phyloP scores from a whole-genome alignment of 2,888 invertebrate genomes.

The Nomada lathburiana region DNA sequence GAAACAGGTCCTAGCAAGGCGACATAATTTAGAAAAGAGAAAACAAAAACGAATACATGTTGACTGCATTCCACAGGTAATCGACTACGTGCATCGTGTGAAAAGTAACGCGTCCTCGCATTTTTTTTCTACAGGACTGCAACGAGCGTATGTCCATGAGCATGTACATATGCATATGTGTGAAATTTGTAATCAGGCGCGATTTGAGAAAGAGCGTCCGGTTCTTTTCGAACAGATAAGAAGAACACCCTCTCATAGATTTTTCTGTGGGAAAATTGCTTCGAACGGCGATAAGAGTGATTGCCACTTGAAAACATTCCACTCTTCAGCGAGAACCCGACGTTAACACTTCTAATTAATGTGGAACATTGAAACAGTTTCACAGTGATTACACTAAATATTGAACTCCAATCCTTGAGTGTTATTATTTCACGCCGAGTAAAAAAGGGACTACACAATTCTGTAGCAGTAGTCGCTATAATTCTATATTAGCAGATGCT shows the following conservation, averaged over 20 bases:
- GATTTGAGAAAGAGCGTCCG: background rate
- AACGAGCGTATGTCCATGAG: too few species aligned
- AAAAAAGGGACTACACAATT: too few species aligned
- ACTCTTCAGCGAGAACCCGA: conserved; percentile 14
- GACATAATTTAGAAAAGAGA: conserved; percentile 10
- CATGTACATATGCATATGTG: background rate
- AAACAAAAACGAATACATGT: conserved; percentile 54
- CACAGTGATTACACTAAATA: background rate
- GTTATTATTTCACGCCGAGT: background rate
- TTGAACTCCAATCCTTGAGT: background rate
- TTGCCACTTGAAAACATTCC: conserved; percentile 18
- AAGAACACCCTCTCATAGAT: conserved; percentile 1
- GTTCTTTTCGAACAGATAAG: conserved; percentile 30
- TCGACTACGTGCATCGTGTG: conserved; percentile 68
- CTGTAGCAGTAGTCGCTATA: too few species aligned
- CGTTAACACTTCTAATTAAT: conserved; percentile 24
- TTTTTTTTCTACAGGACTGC: background rate
- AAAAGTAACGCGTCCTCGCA: conserved; percentile 49
- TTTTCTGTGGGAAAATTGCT: conserved; percentile 24
- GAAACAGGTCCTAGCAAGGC: background rate
- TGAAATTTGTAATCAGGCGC: conserved; percentile 26
- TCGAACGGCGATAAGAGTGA: conserved; percentile 10
- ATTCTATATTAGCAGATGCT: too few species aligned
- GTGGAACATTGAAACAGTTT: background rate
- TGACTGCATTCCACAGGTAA: conserved; percentile 73